Percentiles rank a stretch among this genome's conserved stretches.
These are phyloP conservation scores for Orchesella cincta DNA, from an alignment of 1,140 invertebrate species.

Conservation along the genomic window DNA sequence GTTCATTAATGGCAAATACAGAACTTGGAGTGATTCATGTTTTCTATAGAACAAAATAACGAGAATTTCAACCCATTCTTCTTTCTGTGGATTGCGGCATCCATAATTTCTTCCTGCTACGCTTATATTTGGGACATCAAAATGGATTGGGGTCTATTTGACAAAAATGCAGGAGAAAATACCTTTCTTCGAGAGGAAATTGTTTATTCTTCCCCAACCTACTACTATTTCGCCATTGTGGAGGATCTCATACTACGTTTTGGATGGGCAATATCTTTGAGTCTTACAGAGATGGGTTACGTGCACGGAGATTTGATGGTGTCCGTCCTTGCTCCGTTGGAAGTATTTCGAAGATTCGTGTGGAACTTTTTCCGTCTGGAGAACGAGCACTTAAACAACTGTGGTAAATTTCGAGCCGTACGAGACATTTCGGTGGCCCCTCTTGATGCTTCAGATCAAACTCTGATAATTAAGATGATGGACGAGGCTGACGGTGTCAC, in stretches of 20 bases:
- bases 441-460: slow-evolving; percentile 89
- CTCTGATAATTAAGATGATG: slow-evolving; percentile 91
- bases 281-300: slow-evolving; percentile 79
- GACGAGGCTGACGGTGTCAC: slow-evolving; percentile 85
- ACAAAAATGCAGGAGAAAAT: slow-evolving; percentile 67
- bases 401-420: slow-evolving; percentile 97
- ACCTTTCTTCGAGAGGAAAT: slow-evolving; percentile 66
- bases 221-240: slow-evolving; percentile 96
- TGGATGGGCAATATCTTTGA: slow-evolving; percentile 85
- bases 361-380: slow-evolving; percentile 99
- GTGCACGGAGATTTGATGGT: slow-evolving; percentile 82
- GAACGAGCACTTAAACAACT: slow-evolving; percentile 99
- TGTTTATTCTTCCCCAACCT: slow-evolving; percentile 67
- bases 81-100: slow-evolving; percentile 75
- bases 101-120: slow-evolving; percentile 77
- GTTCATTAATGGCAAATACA: no score
- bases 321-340: slow-evolving; percentile 84
- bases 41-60: slow-evolving; percentile 17
- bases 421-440: slow-evolving; percentile 97
- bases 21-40: neutral
- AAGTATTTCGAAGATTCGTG: slow-evolving; percentile 96
- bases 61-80: slow-evolving; percentile 74
- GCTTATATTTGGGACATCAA: slow-evolving; percentile 94
- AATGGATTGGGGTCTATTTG: slow-evolving; percentile 98
- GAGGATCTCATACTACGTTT: slow-evolving; percentile 94